A percentile compares a stretch with the other conserved stretches of the same genome.
phyloP scores from a whole-genome alignment of 2,797 vertebrate species.

The Trachops cirrhosus region DNA sequence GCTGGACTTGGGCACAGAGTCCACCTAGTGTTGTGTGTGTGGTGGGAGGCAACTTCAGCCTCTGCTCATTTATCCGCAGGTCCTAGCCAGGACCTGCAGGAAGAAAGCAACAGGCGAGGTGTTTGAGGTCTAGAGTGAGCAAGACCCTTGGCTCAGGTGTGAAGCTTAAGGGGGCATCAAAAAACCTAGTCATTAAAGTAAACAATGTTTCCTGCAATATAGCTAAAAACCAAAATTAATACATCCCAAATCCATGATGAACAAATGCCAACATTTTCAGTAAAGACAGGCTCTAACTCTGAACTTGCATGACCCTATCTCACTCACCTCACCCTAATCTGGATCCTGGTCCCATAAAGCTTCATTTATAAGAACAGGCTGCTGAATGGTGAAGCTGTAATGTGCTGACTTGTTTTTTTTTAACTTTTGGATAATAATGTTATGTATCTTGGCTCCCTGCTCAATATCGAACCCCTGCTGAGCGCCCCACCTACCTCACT shows the following conservation, averaged over 20 bases:
- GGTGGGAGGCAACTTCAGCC: background rate
- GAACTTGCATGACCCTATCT: background rate
- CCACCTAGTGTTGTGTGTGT: too few relatives aligned
- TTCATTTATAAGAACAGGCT: background rate
- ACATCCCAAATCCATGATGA: background rate
- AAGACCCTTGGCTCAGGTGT: background rate
- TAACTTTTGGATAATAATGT: background rate
- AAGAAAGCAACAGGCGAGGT: background rate
- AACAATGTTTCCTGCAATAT: background rate
- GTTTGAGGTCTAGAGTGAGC: background rate
- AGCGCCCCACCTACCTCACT: background rate
- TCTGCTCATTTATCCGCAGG: background rate
- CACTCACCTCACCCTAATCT: background rate
- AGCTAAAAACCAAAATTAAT: conserved; percentile 18
- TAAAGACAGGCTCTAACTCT: background rate
- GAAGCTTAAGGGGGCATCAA: background rate
- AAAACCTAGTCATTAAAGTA: background rate
- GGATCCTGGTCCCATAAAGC: background rate
- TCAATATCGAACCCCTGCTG: background rate
- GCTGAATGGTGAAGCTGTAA: background rate
- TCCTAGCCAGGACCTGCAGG: background rate
- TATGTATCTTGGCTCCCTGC: background rate
- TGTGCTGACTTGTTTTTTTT: background rate
- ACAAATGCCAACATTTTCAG: background rate
- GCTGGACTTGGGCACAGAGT: background rate